These are phyloP conservation scores for Eubasilissa splendida DNA, from an alignment of 2,888 invertebrate species.

Conservation along the genomic window DNA sequence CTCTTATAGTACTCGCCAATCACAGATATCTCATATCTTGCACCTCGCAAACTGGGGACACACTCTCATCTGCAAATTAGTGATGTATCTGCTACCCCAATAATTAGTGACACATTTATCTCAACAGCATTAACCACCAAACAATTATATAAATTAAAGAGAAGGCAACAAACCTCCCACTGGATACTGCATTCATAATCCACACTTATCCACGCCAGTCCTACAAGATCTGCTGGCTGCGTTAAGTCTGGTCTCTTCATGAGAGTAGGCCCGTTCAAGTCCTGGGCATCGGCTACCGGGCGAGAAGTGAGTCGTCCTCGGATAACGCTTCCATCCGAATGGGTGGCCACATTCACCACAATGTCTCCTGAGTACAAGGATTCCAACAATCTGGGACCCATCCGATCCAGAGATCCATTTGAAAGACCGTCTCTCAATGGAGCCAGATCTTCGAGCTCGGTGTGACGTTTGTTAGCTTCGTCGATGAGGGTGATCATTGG, in stretches of 20 bases:
- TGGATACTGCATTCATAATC: constrained; percentile 87
- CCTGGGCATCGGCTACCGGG: constrained; percentile 82
- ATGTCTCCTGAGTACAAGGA: constrained; percentile 87
- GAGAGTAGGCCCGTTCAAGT: constrained; percentile 78
- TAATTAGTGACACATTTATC: too few relatives aligned
- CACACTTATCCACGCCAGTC: constrained; percentile 87
- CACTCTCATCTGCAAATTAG: too few relatives aligned
- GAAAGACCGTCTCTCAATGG: constrained; percentile 75
- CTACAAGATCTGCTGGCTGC: constrained; percentile 75
- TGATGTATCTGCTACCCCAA: too few relatives aligned
- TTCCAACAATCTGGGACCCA: constrained; percentile 86
- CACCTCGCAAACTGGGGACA: too few relatives aligned
- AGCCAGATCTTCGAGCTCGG: constrained; percentile 83
- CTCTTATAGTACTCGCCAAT: too few relatives aligned
- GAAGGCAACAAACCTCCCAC: constrained; percentile 76
- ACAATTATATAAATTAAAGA: background rate
- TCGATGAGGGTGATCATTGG: constrained; percentile 82
- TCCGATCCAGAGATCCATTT: constrained; percentile 83
- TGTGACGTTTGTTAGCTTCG: constrained; percentile 80
- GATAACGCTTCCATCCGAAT: constrained; percentile 74
- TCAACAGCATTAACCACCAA: too few relatives aligned
- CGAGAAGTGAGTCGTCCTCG: constrained; percentile 80
- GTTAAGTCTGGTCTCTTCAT: constrained; percentile 75
- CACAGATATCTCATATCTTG: too few relatives aligned
- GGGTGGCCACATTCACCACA: constrained; percentile 81